Base-by-base conservation (phyloP, 2,113 vertebrate genomes). In the Scophthalmus maximus region DNA sequence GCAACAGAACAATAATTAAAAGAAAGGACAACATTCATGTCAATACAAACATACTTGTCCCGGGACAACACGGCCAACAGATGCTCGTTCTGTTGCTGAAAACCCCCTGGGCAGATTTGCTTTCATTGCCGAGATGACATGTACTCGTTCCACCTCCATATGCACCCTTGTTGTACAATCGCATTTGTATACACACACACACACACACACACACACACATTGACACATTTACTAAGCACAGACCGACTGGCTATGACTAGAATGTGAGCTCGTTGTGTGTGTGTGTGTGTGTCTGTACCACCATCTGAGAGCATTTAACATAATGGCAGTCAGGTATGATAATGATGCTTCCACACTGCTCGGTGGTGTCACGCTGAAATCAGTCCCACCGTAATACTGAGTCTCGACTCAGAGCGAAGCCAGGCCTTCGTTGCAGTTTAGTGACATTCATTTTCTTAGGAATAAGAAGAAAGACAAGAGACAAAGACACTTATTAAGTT, bases 321-420 rank as follows among this genome's bases (percentile, higher is more conserved):
- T 90, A 88, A 88, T 86, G 72, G 68, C 46, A 38, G 64, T 62
- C 64, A 87, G 81, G 81, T 87, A 90, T 90, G 86, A 86, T 90
- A 89, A 86, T 83, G 70, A 71, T 36, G 69, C 77, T 73, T 76
- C 68, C 65, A 72, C 61, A 42, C 38, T 67, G 83, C 50, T 23
- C 47, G 18, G 46, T 49, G 52, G 72, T 82, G 70, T 85, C 76
- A 55, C 0, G 6, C 36, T 82, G n/a, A 58, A 75, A 74, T 78
- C 71, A 22, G 67, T 44, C 47, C 25, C 44, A 34, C 22, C 73
- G 46, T 49, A 58, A 49, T 14, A 34, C 53, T 22, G 20, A 58
- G 68, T 46, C 56, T 18, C 29, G 63, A 32, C 56, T 49, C 8
- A 64, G 68, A 73, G 60, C 3, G 0, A 70, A 50, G 10, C 58